Percentiles rank a stretch among this genome's conserved stretches.
These are phyloP conservation scores for Clarias magur DNA, from an alignment of 2,113 vertebrate genomes.

Conservation along the genomic window DNA sequence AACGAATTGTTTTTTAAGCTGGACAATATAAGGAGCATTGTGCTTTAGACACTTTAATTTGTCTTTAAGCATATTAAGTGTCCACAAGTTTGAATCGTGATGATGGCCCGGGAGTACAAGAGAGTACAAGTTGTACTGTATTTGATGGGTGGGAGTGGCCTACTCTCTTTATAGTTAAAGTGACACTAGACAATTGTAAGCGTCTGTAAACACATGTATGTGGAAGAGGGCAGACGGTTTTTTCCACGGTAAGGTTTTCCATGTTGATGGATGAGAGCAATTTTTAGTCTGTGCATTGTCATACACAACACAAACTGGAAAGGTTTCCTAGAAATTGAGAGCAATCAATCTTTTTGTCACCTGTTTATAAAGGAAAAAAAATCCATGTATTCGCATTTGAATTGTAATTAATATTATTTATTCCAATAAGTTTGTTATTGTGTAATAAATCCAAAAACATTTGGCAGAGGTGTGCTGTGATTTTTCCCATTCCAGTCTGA, in stretches of 20 bases:
- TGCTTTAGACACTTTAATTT: background rate
- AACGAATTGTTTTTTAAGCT: background rate
- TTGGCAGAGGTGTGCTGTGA: background rate
- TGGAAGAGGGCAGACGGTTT: background rate
- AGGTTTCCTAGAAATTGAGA: background rate
- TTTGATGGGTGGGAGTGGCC: background rate
- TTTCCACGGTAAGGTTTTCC: background rate
- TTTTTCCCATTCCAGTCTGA: constrained; percentile 67
- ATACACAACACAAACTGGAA: background rate
- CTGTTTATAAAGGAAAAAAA: background rate
- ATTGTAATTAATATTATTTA: background rate
- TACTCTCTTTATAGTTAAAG: background rate
- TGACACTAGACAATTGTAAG: background rate
- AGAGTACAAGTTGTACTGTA: background rate
- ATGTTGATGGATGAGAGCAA: background rate
- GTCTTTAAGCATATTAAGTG: background rate
- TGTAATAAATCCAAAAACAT: background rate
- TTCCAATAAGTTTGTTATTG: background rate
- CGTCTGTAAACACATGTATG: background rate
- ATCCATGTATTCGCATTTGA: background rate
- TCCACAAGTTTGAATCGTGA: background rate
- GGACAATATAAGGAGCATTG: background rate
- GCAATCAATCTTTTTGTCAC: background rate
- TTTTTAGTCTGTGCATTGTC: background rate
- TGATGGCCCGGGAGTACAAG: background rate